Conservation (phyloP, 2,888 invertebrate genomes). For the Pachymerium ferrugineum region DNA sequence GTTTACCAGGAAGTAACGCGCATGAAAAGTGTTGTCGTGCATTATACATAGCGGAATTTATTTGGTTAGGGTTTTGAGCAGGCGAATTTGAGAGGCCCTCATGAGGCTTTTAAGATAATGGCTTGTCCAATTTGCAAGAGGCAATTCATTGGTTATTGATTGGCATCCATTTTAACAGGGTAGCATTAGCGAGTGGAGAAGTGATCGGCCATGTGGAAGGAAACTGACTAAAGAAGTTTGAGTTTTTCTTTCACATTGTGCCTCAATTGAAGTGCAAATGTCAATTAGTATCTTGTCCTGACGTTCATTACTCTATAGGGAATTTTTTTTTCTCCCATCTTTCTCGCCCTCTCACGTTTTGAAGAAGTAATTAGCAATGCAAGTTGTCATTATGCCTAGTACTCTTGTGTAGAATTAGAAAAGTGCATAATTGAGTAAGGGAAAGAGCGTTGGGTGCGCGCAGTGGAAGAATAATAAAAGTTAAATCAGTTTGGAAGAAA, state of each 20-base stretch:
- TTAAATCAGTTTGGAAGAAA: too few relatives aligned
- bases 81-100: neutral
- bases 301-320: neutral
- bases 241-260: constrained; percentile 9
- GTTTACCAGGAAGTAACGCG: neutral
- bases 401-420: neutral
- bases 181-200: neutral
- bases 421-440: constrained; percentile 21
- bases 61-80: neutral
- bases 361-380: constrained; percentile 14
- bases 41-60: constrained; percentile 1
- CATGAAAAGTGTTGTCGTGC: neutral
- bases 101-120: constrained; percentile 3
- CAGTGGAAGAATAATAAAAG: neutral
- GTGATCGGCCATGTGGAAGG: constrained; percentile 10
- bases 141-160: constrained; percentile 4
- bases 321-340: neutral
- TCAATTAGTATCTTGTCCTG: neutral
- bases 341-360: constrained; percentile 1
- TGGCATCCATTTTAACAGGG: neutral
- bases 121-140: constrained; percentile 5
- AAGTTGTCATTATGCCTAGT: constrained; percentile 18
- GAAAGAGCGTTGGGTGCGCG: too few relatives aligned
- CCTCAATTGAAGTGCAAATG: constrained; percentile 17
- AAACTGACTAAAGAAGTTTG: constrained; percentile 7